Conservation (phyloP, 1,140 invertebrate species). For the Trigoniulus corallinus region DNA sequence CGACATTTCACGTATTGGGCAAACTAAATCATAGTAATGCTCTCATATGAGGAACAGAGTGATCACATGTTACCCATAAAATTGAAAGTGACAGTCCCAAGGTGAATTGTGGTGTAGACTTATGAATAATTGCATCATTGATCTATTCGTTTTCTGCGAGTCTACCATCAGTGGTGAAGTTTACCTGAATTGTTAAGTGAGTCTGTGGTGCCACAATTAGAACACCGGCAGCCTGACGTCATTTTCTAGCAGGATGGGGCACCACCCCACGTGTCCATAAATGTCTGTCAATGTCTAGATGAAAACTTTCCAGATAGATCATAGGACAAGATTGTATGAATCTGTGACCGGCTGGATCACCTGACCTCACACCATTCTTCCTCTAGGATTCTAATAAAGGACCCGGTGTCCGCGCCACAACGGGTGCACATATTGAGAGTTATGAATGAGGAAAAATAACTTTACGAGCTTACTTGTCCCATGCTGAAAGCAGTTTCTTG, state of each 20-base stretch:
- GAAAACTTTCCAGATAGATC: constrained; percentile 6
- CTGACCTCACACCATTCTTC: constrained; percentile 12
- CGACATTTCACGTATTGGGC: constrained; percentile 6
- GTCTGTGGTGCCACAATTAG: constrained; percentile 8
- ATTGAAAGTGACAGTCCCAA: constrained; percentile 8
- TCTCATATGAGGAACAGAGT: constrained; percentile 9
- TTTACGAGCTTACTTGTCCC: no score
- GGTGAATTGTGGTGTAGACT: constrained; percentile 2
- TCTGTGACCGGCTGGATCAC: constrained; percentile 13
- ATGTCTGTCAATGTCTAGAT: constrained; percentile 10
- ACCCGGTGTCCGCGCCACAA: constrained; percentile 1
- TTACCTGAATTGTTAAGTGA: constrained; percentile 7
- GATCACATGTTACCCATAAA: constrained; percentile 3
- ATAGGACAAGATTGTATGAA: constrained; percentile 4
- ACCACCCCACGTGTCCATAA: constrained; percentile 5
- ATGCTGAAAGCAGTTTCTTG: no score
- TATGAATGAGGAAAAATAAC: no score
- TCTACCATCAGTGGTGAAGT: background rate
- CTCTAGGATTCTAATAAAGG: constrained; percentile 13
- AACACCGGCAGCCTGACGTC: constrained; percentile 8
- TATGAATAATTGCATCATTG: constrained; percentile 1
- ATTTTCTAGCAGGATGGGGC: constrained; percentile 12
- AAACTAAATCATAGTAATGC: constrained; percentile 9
- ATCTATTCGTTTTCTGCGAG: constrained; percentile 3
- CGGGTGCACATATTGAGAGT: no score